Base-by-base conservation (phyloP, 2,113 vertebrate genomes). In the Camarhynchus parvulus region DNA sequence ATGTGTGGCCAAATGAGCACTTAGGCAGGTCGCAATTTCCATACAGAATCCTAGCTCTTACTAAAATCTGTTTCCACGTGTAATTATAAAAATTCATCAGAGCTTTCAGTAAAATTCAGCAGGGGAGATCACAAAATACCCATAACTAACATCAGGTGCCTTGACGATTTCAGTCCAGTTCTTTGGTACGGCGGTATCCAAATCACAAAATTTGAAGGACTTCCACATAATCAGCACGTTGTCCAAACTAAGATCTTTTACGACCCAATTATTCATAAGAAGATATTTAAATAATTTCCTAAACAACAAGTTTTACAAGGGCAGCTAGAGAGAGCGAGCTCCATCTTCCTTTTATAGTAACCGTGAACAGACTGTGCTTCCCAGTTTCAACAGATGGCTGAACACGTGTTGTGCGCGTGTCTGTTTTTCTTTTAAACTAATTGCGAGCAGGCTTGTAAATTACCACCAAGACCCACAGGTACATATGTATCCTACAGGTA, bases 281-380 rank as follows among this genome's bases (percentile, higher is more conserved):
- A 78, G 41, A 16, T 52, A 85, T 61, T 82, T 55, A 55, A 72
- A 63, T 33, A 72, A 74, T 18, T 66, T 30, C 49, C 52, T 74
- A 46, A 89, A 58, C 13, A 90, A 58, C 14, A n/a, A 58, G n/a
- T 91, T 62, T 66, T 87, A 74, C 39, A 19, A 47, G 56, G 41
- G 33, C 55, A 70, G 68, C 4, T 39, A 42, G 76, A 59, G 39
- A 39, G 17, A 58, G 69, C 5, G 24, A 63, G 77, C 28, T 78
- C 28, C 50, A 41, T 15, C 81, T 90, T 92, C 86, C 87, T 89
- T 96, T 89, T 81, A 72, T 55, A 95, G 90, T 63, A 92, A 81
- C 61, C 4, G 8, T 2, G 50, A 62, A 47, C 33, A 77, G 37
- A 11, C 42, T 35, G 13, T 2, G 24, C 62, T 73, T 72, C 41